Percentiles rank a stretch among this genome's conserved stretches.
Conservation (phyloP, 1,140 invertebrate genomes). For the Asobara japonica region DNA sequence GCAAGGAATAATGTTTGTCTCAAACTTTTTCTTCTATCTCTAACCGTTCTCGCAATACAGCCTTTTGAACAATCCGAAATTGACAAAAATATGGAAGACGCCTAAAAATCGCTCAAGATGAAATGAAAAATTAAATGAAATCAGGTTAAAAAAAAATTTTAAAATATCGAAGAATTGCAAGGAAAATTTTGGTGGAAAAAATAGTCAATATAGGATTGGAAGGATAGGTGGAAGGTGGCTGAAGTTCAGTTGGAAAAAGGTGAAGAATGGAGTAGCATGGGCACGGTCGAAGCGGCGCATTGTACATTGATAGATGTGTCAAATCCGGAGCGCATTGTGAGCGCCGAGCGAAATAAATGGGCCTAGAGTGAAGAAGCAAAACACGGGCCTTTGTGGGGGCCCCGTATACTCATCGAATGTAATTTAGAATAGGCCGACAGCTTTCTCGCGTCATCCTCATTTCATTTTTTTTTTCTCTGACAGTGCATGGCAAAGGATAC, state of each 20-base stretch:
- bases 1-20: too few species aligned
- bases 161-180: too few species aligned
- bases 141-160: too few species aligned
- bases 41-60: too few species aligned
- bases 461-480: neutral
- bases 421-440: conserved; percentile 54
- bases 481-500: neutral
- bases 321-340: conserved; percentile 68
- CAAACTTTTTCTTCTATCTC: too few species aligned
- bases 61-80: too few species aligned
- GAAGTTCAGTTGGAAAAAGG: conserved; percentile 31
- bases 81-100: too few species aligned
- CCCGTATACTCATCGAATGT: conserved; percentile 61
- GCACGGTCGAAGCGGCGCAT: conserved; percentile 42
- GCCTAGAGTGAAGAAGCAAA: conserved; percentile 67
- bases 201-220: too few species aligned
- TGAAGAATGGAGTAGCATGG: conserved; percentile 47
- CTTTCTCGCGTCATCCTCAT: conserved; percentile 29
- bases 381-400: conserved; percentile 66
- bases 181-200: too few species aligned
- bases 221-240: too few species aligned
- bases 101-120: too few species aligned
- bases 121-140: too few species aligned
- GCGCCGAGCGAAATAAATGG: conserved; percentile 66
- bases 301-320: conserved; percentile 70